Percentiles rank a stretch among this genome's conserved stretches.
Conservation (phyloP, 2,797 vertebrate genomes). For the Acanthurus tractus region DNA sequence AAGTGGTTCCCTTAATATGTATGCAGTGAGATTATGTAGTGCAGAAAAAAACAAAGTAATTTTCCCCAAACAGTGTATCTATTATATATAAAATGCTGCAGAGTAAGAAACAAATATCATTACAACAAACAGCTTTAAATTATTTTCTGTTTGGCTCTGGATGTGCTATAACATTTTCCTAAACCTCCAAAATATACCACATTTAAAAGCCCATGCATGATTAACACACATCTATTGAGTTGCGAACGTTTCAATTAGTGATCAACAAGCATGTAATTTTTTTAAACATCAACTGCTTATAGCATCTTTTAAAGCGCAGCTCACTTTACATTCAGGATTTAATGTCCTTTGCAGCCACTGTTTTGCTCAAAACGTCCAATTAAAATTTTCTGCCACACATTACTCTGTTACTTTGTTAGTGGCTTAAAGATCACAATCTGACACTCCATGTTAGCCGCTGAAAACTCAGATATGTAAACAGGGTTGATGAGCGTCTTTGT, state of each 20-base stretch:
- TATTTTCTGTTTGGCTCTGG: neutral
- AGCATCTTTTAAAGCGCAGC: conserved; percentile 61
- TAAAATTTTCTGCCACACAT: conserved; percentile 68
- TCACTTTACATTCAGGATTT: conserved; percentile 71
- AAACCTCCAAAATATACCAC: neutral
- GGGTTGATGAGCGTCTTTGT: conserved; percentile 58
- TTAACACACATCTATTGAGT: neutral
- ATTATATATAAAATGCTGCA: neutral
- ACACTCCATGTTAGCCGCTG: conserved; percentile 38
- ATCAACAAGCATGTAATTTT: conserved; percentile 16
- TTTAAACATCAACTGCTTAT: conserved; percentile 51
- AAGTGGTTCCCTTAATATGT: neutral
- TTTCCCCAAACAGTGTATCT: neutral
- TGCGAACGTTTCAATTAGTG: conserved; percentile 26
- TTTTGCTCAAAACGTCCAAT: conserved; percentile 75
- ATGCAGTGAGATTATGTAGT: neutral
- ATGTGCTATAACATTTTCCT: too few species aligned
- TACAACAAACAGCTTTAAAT: neutral
- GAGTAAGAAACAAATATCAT: neutral
- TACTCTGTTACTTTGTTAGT: conserved; percentile 65
- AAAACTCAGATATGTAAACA: conserved; percentile 73
- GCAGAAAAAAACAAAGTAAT: conserved; percentile 6
- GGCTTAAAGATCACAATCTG: conserved; percentile 65
- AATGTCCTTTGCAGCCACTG: conserved; percentile 52
- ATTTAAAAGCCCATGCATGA: neutral